These are phyloP conservation scores for Rhamnusium bicolor DNA, from an alignment of 2,888 invertebrate genomes.

Conservation along the genomic window DNA sequence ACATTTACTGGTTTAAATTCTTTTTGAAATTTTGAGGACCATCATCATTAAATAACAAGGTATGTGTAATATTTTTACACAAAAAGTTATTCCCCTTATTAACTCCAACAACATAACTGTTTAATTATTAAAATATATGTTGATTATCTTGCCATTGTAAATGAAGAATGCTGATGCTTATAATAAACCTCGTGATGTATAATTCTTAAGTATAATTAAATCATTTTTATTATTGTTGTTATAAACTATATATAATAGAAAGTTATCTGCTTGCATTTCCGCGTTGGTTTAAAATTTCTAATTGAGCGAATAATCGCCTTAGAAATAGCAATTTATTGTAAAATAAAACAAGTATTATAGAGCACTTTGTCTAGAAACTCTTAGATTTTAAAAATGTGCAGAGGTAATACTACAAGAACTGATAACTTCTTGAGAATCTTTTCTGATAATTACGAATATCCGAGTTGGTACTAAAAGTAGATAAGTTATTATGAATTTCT, in stretches of 20 bases:
- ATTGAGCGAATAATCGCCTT: conserved; percentile 17
- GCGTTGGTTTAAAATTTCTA: conserved; percentile 22
- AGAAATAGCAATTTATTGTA: neutral
- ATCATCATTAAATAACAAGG: neutral
- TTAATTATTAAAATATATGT: conserved; percentile 12
- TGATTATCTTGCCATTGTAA: conserved; percentile 8
- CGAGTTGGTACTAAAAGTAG: too few species aligned
- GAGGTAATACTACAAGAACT: too few species aligned
- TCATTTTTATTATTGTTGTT: conserved; percentile 14
- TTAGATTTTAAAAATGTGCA: neutral
- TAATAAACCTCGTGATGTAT: conserved; percentile 11
- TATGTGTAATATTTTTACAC: neutral
- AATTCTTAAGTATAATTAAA: conserved; percentile 16
- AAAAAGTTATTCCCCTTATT: neutral
- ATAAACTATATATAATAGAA: conserved; percentile 30
- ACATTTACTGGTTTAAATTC: too few species aligned
- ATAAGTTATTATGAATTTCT: too few species aligned
- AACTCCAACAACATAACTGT: neutral
- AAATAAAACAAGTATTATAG: neutral
- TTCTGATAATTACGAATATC: too few species aligned
- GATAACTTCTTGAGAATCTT: too few species aligned
- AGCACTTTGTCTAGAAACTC: neutral
- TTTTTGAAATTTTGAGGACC: neutral
- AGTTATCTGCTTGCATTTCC: conserved; percentile 30
- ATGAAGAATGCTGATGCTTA: conserved; percentile 17